Evolutionary conservation across 37 sponge, comb jelly and placozoan genomes (phyloP), one percentile per base, ranked within the genome.

Genomic region (Diacarnus erythraeanus): DNA sequence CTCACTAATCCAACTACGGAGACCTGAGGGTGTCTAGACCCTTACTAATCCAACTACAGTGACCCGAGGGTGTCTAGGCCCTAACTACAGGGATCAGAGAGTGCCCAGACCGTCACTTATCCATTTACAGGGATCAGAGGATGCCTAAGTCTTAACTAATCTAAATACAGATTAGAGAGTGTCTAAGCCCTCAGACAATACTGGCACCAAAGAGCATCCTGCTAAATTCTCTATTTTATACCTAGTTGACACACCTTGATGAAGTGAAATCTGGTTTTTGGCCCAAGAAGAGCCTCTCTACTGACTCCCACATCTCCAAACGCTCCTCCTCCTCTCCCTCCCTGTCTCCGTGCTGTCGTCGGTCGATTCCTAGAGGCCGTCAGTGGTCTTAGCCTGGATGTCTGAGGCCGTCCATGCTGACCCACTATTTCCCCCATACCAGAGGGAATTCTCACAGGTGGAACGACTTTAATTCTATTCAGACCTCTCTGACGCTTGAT

Each of bases 371-470:
- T 56, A 2, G 71, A 51, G 2, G 84, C 92, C 12, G 92, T 91
- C 22, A 83, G 80, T 38, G 92, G 92, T 21, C 92, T 58, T 2
- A 87, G 74, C 9, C 88, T 59, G 18, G 88, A 83, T 26, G 92
- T 90, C 72, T 70, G 84, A 30, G 92, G 92, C 42, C 90, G 39
- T 38, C 30, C 58, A 31, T 29, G 22, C 38, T 43, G 70, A 39
- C n/a, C 31, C 41, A 34, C 22, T 57, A n/a, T 57, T 38, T 23
- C 64, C 39, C 88, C 88, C 27, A 94, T 69, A 10, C 91, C 84
- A 61, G 63, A 56, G 23, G 91, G 94, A 41, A 94, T 66, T 21
- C 91, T 66, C 0, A 90, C 80, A 26, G 87, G 91, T 17, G 94
- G 88, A 12, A 90, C 84, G 0, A 90, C 80, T 59, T 94, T 94